Base-by-base conservation (phyloP, 2,113 vertebrate genomes). In the Pedetes capensis region DNA sequence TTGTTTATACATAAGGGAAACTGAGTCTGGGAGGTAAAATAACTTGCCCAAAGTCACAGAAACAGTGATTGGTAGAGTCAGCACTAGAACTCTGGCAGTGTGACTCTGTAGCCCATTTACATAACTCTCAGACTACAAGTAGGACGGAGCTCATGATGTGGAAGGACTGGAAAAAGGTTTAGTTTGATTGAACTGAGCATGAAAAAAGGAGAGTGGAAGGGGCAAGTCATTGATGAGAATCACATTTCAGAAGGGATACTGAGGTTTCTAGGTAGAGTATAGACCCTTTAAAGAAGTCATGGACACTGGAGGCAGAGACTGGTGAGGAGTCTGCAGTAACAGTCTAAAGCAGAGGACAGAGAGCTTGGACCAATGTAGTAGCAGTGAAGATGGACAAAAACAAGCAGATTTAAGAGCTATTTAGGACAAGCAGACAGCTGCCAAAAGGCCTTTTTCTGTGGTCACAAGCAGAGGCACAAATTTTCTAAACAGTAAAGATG, bases 381-480 rank as follows among this genome's bases (percentile, higher is more conserved):
- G 84, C 79, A 78, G 18, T 57, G 79, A n/a, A 14, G 59, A 80
- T 3, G 2, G 59, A 44, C 12, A 91, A 42, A 79, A 83, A 42
- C 9, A 34, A 63, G 79, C 27, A 66, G 22, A 27, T 25, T 47
- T 20, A 42, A 64, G 80, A 89, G 87, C 44, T 53, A 17, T 14
- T 32, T 71, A 68, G 47, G 13, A 37, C 61, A 47, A 82, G 63
- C 23, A 79, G 66, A 79, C 29, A 47, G 14, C 25, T 81, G 20
- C 34, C 22, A 44, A 22, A 78, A 71, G n/a, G 68, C 74, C 29
- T 22, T 5, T 87, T 81, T 91, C 76, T 80, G 69, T 49, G 74
- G 78, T 87, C 69, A 87, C 69, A 74, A 88, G 69, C 11, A n/a
- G 85, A 49, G 51, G 23, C 75, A n/a, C 68, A 87, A 96, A 68